phyloP scores from a whole-genome alignment of 2,113 vertebrate species.

The Loxodonta africana region DNA sequence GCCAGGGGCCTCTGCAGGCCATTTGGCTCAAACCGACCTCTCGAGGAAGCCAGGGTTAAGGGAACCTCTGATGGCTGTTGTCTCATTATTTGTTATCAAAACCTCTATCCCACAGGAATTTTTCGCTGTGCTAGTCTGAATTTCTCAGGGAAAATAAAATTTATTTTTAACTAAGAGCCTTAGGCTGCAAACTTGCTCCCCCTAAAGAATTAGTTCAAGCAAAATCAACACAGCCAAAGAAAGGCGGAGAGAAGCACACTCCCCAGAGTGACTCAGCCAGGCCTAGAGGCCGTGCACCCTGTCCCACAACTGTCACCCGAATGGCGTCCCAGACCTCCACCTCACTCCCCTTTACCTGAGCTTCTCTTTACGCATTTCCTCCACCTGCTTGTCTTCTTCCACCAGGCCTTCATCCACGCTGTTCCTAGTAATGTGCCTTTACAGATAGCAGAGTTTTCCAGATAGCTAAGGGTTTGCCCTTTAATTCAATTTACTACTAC shows the following conservation, averaged over 20 bases:
- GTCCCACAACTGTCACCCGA: not conserved
- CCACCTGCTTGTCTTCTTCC: not conserved
- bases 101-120: not conserved
- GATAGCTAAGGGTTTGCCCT: not conserved
- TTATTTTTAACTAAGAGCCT: conserved; percentile 44
- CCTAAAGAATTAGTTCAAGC: not conserved
- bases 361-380: not conserved
- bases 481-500: conserved; percentile 10
- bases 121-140: not conserved
- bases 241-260: not conserved
- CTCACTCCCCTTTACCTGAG: not conserved
- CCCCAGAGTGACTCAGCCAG: not conserved
- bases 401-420: not conserved
- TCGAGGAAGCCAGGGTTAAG: not conserved
- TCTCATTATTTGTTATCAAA: not conserved
- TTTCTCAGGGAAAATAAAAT: conserved; percentile 40
- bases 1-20: not conserved
- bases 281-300: not conserved
- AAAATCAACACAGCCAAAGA: conserved; percentile 20
- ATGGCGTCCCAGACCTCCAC: not conserved
- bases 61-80: not conserved
- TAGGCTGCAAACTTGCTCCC: not conserved
- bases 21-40: not conserved
- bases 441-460: not conserved
- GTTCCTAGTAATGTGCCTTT: not conserved